phyloP scores from a whole-genome alignment of 53 echinoderm and acorn worm genomes.

The Pentamera pediparva region DNA sequence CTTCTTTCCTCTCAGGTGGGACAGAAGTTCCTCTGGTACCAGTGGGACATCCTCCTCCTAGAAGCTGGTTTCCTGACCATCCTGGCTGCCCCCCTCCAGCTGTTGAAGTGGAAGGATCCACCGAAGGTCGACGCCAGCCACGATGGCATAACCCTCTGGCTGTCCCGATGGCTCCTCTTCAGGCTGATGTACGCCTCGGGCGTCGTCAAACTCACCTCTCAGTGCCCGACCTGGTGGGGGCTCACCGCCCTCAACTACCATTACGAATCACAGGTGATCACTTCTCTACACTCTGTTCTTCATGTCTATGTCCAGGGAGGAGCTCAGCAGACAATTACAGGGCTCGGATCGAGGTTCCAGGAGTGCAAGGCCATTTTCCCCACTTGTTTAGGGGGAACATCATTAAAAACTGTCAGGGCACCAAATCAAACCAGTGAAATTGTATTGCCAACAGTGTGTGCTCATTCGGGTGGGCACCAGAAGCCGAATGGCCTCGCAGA shows the following conservation, averaged over 20 bases:
- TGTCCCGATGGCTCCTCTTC: conserved; percentile 84
- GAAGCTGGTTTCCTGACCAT: conserved; percentile 92
- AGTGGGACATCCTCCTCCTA: conserved; percentile 93
- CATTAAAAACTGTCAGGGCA: too few relatives aligned
- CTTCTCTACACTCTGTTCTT: background rate
- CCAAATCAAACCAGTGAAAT: too few relatives aligned
- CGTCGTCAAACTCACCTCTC: conserved; percentile 83
- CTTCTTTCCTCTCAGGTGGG: conserved; percentile 58
- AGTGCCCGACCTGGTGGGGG: conserved; percentile 97
- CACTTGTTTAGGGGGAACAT: too few relatives aligned
- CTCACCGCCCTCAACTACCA: conserved; percentile 92
- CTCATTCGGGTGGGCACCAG: too few relatives aligned
- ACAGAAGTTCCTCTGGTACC: conserved; percentile 94
- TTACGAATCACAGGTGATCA: conserved; percentile 82
- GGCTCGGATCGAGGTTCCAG: too few relatives aligned
- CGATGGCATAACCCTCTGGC: conserved; percentile 78
- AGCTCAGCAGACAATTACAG: too few relatives aligned
- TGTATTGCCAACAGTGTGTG: too few relatives aligned
- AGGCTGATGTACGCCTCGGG: conserved; percentile 95
- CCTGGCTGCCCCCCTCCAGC: conserved; percentile 71
- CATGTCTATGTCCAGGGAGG: background rate
- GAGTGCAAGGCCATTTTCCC: too few relatives aligned
- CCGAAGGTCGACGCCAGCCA: conserved; percentile 50
- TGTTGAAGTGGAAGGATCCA: conserved; percentile 60
- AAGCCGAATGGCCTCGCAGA: too few relatives aligned